Evolutionary conservation across 2,888 invertebrate genomes (phyloP).

Genomic region (Drosophila paracracens): DNA sequence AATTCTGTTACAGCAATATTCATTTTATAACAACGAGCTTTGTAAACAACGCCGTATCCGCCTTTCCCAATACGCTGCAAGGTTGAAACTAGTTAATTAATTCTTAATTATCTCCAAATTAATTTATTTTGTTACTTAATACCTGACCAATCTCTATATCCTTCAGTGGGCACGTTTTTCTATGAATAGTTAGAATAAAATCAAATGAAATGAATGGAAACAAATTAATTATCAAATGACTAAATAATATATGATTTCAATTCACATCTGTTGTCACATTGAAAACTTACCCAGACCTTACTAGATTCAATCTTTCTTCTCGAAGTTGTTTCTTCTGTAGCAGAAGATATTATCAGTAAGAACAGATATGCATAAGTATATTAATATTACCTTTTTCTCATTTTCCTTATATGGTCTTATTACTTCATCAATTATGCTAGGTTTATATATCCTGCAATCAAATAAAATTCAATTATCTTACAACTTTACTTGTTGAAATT

Average conservation of each 20-base stretch:
- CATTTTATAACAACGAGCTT: background rate
- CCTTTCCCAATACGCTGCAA: background rate
- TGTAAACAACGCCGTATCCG: background rate
- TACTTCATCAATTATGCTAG: background rate
- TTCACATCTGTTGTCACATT: background rate
- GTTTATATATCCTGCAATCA: background rate
- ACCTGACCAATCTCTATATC: background rate
- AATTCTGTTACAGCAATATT: background rate
- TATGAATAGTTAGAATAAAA: too few species aligned
- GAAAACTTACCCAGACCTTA: background rate
- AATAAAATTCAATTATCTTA: background rate
- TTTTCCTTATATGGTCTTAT: background rate
- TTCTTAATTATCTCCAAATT: background rate
- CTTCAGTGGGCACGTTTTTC: too few species aligned
- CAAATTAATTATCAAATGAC: too few species aligned
- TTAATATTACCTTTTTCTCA: background rate
- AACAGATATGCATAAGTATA: background rate
- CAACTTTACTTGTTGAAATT: background rate
- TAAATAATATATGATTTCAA: too few species aligned
- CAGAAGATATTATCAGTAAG: background rate
- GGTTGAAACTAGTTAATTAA: background rate
- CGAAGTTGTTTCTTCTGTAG: too few species aligned
- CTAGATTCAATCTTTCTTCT: background rate
- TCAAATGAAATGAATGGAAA: too few species aligned
- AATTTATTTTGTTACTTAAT: background rate